Evolutionary conservation across 2,888 invertebrate genomes (phyloP), one percentile per base, ranked within the genome.

Genomic region (Cephus nigrinus): DNA sequence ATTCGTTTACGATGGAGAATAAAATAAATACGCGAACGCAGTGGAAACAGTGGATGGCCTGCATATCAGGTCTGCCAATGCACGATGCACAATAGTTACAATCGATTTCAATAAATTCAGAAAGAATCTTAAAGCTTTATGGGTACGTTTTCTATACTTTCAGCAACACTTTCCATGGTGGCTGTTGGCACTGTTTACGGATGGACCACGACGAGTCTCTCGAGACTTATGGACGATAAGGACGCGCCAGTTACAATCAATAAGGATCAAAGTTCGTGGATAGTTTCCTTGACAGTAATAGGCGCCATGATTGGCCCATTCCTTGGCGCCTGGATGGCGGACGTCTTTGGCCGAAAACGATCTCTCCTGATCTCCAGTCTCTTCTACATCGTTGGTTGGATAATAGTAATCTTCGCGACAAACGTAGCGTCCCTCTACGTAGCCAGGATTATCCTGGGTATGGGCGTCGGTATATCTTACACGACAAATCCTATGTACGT

Each of bases 161-260:
- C 82, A 91, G 91, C 91, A 9, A 91, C 91, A 3, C 80, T 91
- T 23, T 90, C 91, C n/a, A 91, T 91, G 91, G 90, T 91, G 9
- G 88, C 90, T 4, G 90, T 86, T 0, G 91, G 91, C 3, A 91
- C 91, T 1, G 91, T 91, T 11, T 91, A 89, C 78, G 91, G 91
- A 34, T 91, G 91, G 91, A 84, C 88, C 23, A 91, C 91, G 12
- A 90, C 90, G 11, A 89, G 85, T 34, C 82, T 87, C 5, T 82
- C 86, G 4, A 86, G 88, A 36, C 77, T 90, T 32, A 85, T 80
- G 69, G 40, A 80, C 11, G 80, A 82, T 11, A 34, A 78, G n/a
- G 83, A 85, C n/a, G 84, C 87, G 1, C 89, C 90, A 0, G 73
- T 91, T 4, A 83, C 80, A 36, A 83, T 91, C 55, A 88, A 87